Base-by-base conservation (phyloP, 2,888 invertebrate genomes). In the Operophtera brumata region DNA sequence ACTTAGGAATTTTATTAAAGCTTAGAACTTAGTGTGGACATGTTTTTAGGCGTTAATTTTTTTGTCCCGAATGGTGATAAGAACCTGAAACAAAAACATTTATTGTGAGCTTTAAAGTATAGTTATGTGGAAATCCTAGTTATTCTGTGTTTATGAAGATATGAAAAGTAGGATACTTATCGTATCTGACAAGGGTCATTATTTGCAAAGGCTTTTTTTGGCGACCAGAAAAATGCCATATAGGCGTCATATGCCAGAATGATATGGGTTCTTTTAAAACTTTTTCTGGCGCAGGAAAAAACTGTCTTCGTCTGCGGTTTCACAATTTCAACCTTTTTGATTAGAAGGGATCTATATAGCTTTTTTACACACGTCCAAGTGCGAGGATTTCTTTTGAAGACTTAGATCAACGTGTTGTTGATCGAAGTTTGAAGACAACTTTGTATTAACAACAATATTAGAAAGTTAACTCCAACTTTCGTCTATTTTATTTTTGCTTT, bases 181-280 rank as follows among this genome's bases (percentile, higher is more conserved):
- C 41, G 40, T 36, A 36, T 53, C 61, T 78, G 80, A 80, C 69
- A 70, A 72, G 77, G 78, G 80, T 77, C 65, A 70, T 73, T 70
- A 74, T 71, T 69, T 65, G 57, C 62, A 54, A 68, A 69, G 74
- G 73, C 69, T 75, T 72, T 73, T 20, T 75, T 67, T 69, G 36
- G 61, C 65, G 67, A 70, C 69, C 65, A 66, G n/a, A n/a, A n/a
- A n/a, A n/a, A n/a, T n/a, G n/a, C 67, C 69, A 71, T n/a, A n/a
- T n/a, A n/a, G n/a, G n/a, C n/a, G 70, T 73, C 72, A 71, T 55
- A 61, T 58, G 68, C 66, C 68, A 68, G 67, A 69, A 73, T 77
- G 78, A 82, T 76, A 73, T 70, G 75, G 79, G 76, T 77, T 63
- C 64, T 66, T 69, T 69, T n/a, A 2, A 34, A 11, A n/a, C 34